A percentile compares a stretch with the other conserved stretches of the same genome.
Conservation (phyloP, 1,140 invertebrate species). For the Ceratina calcarata region DNA sequence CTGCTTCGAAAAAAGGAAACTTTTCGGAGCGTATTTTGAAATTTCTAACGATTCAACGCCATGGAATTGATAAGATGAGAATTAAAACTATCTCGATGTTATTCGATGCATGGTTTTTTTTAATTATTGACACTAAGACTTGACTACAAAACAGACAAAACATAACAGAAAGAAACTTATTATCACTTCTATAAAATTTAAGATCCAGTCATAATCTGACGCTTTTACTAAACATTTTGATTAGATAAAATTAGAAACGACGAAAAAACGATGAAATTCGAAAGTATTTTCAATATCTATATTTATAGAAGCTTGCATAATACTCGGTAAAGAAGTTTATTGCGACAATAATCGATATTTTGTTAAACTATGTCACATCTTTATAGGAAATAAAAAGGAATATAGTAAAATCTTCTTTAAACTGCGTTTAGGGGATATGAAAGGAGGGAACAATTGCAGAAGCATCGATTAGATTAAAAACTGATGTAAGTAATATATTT, state of each 20-base stretch:
- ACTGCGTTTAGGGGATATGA: constrained; percentile 4
- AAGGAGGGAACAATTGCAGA: constrained; percentile 30
- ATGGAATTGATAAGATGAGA: background rate
- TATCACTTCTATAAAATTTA: background rate
- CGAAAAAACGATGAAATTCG: background rate
- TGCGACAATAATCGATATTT: constrained; percentile 10
- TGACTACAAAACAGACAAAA: constrained; percentile 8
- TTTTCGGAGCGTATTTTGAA: too few relatives aligned
- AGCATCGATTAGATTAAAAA: constrained; percentile 62
- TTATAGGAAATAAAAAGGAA: background rate
- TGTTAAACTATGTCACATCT: background rate
- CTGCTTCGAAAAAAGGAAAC: too few relatives aligned
- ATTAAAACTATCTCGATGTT: too few relatives aligned
- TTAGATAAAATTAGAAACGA: background rate
- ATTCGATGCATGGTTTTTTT: background rate
- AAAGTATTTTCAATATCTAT: background rate
- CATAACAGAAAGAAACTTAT: background rate
- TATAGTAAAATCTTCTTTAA: background rate
- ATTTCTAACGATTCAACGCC: background rate
- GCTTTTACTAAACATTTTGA: background rate
- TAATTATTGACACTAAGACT: background rate
- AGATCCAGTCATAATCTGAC: too few relatives aligned
- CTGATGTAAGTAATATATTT: constrained; percentile 66
- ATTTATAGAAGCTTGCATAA: constrained; percentile 1
- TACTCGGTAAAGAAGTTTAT: background rate